Evolutionary conservation across 2,797 vertebrate genomes (phyloP).

Genomic region (Huso huso): DNA sequence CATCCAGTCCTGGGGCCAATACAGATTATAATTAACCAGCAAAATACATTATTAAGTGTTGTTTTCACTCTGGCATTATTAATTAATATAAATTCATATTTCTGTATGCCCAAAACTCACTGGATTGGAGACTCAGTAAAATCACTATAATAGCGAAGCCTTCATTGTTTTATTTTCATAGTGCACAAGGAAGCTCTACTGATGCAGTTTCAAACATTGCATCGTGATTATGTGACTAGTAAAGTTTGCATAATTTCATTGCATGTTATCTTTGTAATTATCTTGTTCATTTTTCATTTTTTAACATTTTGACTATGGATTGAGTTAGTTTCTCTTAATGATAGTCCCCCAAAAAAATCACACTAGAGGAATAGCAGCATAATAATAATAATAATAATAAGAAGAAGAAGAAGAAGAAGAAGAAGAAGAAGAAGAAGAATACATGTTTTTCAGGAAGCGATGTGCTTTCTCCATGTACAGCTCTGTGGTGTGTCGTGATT

Average conservation of each 20-base stretch:
- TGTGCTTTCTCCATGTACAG: no score
- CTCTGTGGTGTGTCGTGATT: conserved; percentile 56
- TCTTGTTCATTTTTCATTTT: no score
- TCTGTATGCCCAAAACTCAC: neutral
- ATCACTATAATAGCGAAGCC: conserved; percentile 10
- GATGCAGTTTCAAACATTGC: conserved; percentile 57
- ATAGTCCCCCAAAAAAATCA: no score
- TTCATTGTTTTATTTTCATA: conserved; percentile 5
- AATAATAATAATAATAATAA: no score
- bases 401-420: no score
- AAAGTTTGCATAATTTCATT: no score
- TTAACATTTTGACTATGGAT: no score
- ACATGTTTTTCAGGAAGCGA: no score
- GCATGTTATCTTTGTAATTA: no score
- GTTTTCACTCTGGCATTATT: conserved; percentile 7
- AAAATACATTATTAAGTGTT: neutral
- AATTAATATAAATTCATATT: conserved; percentile 6
- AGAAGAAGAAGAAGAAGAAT: no score
- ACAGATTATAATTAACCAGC: conserved; percentile 8
- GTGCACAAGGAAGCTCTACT: conserved; percentile 33
- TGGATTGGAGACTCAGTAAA: neutral
- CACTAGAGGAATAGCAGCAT: no score
- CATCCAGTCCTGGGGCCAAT: neutral
- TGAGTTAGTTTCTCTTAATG: no score
- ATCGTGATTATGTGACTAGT: conserved; percentile 19